These are phyloP conservation scores for Melanostoma scalare DNA, from an alignment of 2,888 invertebrate species.

Conservation along the genomic window DNA sequence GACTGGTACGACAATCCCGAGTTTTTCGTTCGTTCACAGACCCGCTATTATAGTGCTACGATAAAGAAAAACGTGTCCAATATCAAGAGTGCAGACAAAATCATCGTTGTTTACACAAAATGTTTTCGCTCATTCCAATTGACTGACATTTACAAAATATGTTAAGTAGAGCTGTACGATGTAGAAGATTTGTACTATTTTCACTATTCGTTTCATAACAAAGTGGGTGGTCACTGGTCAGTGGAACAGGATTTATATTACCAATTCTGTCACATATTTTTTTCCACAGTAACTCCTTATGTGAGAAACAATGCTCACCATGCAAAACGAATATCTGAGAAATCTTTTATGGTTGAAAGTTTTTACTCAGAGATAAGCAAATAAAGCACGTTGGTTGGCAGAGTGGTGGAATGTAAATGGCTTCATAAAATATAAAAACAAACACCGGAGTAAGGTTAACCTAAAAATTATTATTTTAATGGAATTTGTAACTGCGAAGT, in stretches of 20 bases:
- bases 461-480: slow-evolving; percentile 58
- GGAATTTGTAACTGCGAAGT: slow-evolving; percentile 65
- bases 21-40: neutral
- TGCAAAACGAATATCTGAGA: slow-evolving; percentile 25
- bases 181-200: too few relatives aligned
- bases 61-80: slow-evolving; percentile 5
- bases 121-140: slow-evolving; percentile 34
- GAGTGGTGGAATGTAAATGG: slow-evolving; percentile 62
- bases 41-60: neutral
- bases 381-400: slow-evolving; percentile 23
- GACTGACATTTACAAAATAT: too few relatives aligned
- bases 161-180: too few relatives aligned
- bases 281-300: slow-evolving; percentile 43
- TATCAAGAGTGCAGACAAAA: slow-evolving; percentile 34
- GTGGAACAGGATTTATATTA: slow-evolving; percentile 2
- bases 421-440: slow-evolving; percentile 56
- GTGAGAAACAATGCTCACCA: slow-evolving; percentile 39
- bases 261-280: slow-evolving; percentile 4
- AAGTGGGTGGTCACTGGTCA: slow-evolving; percentile 24
- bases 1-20: slow-evolving; percentile 54
- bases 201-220: neutral
- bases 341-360: slow-evolving; percentile 63
- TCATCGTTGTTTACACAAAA: slow-evolving; percentile 43
- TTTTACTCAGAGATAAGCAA: slow-evolving; percentile 30
- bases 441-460: slow-evolving; percentile 44